These are phyloP conservation scores for Spisula solida DNA, from an alignment of 2,888 invertebrate species.

Conservation along the genomic window DNA sequence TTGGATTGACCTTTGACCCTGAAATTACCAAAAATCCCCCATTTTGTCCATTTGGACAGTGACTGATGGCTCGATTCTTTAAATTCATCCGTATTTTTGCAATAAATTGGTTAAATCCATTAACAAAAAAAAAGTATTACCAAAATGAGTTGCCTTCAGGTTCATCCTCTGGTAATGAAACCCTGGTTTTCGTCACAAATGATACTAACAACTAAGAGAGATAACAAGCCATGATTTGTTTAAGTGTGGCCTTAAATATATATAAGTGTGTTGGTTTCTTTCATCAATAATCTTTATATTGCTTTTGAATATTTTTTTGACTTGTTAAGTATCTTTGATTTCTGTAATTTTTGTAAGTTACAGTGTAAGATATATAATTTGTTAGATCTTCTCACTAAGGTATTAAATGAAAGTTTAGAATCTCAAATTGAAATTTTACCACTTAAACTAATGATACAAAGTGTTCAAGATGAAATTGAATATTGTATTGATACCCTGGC, in stretches of 20 bases:
- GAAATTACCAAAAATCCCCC: too few relatives aligned
- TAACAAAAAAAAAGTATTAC: too few relatives aligned
- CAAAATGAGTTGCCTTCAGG: too few relatives aligned
- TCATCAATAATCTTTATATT: background rate
- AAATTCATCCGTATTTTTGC: too few relatives aligned
- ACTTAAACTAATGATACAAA: background rate
- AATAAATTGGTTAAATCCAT: too few relatives aligned
- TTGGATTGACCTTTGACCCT: too few relatives aligned
- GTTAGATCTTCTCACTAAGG: background rate
- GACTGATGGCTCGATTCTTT: too few relatives aligned
- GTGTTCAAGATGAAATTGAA: conserved; percentile 20
- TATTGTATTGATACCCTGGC: conserved; percentile 9
- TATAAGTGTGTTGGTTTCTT: background rate
- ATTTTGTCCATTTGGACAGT: too few relatives aligned
- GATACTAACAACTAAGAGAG: too few relatives aligned
- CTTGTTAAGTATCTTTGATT: background rate
- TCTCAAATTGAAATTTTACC: background rate
- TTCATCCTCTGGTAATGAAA: too few relatives aligned
- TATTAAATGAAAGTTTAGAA: conserved; percentile 1
- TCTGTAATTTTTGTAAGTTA: background rate
- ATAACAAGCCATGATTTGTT: too few relatives aligned
- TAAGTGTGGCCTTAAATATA: background rate
- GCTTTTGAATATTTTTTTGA: background rate
- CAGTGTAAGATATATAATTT: conserved; percentile 9
- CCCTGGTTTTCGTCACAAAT: too few relatives aligned